Percentiles rank a stretch among this genome's conserved stretches.
Conservation (phyloP, 2,797 vertebrate genomes). For the Leucoraja ocellata region DNA sequence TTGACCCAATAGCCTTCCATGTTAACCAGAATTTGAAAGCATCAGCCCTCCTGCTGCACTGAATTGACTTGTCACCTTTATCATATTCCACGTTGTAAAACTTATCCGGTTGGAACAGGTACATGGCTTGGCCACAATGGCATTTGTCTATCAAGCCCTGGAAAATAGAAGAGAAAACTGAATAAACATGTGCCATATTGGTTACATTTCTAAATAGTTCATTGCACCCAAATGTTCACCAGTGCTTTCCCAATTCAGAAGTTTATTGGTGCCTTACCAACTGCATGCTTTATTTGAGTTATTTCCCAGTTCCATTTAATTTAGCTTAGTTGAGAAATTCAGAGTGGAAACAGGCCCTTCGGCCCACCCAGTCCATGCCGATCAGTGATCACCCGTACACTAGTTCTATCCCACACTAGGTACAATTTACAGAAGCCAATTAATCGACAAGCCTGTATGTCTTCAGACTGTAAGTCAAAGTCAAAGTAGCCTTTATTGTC, state of each 20-base stretch:
- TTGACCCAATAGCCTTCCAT: conserved; percentile 73
- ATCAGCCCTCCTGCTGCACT: conserved; percentile 72
- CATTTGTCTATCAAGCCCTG: conserved; percentile 71
- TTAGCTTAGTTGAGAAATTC: not conserved
- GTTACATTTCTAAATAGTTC: not conserved
- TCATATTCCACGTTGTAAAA: conserved; percentile 75
- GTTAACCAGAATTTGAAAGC: conserved; percentile 78
- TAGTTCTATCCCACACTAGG: too few species aligned
- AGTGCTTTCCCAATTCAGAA: not conserved
- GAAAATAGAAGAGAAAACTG: not conserved
- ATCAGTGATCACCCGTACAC: too few species aligned
- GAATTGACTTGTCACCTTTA: conserved; percentile 74
- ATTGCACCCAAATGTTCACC: not conserved
- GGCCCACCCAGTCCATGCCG: too few species aligned
- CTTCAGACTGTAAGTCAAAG: too few species aligned
- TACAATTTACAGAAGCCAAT: too few species aligned
- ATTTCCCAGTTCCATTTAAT: not conserved
- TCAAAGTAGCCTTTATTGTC: too few species aligned
- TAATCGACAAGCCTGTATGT: too few species aligned
- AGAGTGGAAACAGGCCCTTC: too few species aligned
- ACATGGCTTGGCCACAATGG: conserved; percentile 67
- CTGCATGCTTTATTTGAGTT: not conserved
- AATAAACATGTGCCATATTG: not conserved
- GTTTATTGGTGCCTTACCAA: too few species aligned
- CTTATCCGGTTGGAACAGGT: conserved; percentile 80